A percentile compares a stretch with the other conserved stretches of the same genome.
phyloP scores from a whole-genome alignment of 2,888 invertebrate genomes.

The Neoascia interrupta region DNA sequence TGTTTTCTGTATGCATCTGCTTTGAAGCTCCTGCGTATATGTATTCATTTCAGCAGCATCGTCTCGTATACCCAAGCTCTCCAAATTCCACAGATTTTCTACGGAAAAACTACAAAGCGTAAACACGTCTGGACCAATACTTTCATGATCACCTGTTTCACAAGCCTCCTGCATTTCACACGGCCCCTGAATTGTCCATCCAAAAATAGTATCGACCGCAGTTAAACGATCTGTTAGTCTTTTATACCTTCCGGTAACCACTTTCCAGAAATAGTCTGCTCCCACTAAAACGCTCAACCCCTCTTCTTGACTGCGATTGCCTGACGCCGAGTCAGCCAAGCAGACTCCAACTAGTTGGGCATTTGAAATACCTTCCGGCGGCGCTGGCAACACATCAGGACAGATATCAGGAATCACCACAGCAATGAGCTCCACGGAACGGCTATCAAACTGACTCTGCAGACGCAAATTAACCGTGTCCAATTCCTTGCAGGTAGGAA shows the following conservation, averaged over 20 bases:
- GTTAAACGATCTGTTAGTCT: not conserved
- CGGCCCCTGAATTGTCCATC: not conserved
- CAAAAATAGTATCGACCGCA: not conserved
- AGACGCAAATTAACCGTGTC: not conserved
- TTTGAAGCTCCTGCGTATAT: slow-evolving; percentile 8
- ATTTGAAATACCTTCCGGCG: not conserved
- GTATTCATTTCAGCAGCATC: not conserved
- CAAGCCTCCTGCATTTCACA: too few relatives aligned
- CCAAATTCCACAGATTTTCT: slow-evolving; percentile 8
- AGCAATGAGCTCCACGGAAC: not conserved
- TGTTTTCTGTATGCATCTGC: slow-evolving; percentile 2
- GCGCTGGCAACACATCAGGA: not conserved
- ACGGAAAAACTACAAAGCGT: not conserved
- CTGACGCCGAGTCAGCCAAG: too few relatives aligned
- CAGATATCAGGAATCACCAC: not conserved
- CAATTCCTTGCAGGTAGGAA: too few relatives aligned
- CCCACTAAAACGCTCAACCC: not conserved
- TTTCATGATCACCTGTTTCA: not conserved
- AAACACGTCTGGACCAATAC: not conserved
- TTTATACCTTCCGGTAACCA: not conserved
- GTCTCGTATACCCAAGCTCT: slow-evolving; percentile 1
- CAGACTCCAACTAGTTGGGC: too few relatives aligned
- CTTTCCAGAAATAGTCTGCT: not conserved
- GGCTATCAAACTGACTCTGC: not conserved
- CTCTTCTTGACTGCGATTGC: too few relatives aligned